Evolutionary conservation across 1,140 invertebrate species (phyloP).

Genomic region (Tribolium madens): DNA sequence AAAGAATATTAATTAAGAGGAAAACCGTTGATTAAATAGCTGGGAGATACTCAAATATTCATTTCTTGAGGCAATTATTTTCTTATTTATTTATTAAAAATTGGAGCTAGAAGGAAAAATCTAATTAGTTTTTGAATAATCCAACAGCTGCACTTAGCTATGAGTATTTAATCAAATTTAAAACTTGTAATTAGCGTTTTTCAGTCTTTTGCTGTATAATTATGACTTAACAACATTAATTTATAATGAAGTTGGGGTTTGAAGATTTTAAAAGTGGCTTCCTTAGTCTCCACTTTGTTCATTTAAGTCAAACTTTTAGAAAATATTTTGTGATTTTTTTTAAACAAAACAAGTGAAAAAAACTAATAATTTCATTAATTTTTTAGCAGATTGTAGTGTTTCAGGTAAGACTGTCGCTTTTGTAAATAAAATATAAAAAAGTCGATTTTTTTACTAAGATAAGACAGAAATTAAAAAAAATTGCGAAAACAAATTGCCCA

Average conservation of each 20-base stretch:
- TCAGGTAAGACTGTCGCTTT: no score
- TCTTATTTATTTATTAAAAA: constrained; percentile 9
- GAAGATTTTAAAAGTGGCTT: neutral
- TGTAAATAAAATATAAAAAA: no score
- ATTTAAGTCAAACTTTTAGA: no score
- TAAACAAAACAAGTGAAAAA: no score
- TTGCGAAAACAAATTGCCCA: no score
- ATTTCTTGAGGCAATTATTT: neutral
- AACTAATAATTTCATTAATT: no score
- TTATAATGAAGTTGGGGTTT: neutral
- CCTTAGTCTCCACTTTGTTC: neutral
- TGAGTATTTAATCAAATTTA: constrained; percentile 33
- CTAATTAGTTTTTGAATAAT: constrained; percentile 19
- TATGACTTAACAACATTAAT: neutral
- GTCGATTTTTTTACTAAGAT: no score
- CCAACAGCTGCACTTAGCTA: neutral
- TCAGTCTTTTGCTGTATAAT: constrained; percentile 4
- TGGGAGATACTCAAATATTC: constrained; percentile 16
- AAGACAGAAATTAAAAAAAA: no score
- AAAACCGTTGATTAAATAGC: neutral
- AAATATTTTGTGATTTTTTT: no score
- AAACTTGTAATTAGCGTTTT: constrained; percentile 29
- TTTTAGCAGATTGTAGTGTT: no score
- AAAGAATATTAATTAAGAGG: neutral
- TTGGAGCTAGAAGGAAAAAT: neutral